Evolutionary conservation across 2,888 invertebrate species (phyloP), one percentile per base, ranked within the genome.

Genomic region (Chrysina gloriosa): DNA sequence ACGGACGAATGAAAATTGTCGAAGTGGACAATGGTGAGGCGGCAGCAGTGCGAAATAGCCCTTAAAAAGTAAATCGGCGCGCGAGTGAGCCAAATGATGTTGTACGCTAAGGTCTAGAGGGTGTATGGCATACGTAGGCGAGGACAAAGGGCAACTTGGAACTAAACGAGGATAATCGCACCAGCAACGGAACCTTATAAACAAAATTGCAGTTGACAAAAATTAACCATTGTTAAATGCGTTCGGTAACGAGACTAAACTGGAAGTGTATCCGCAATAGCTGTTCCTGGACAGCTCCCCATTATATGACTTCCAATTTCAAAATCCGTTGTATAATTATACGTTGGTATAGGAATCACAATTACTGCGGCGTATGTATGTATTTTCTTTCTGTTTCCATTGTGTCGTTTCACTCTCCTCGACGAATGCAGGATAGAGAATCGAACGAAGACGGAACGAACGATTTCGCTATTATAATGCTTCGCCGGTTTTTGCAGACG

Each of bases 121-220:
- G 54, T 5, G 54, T 4, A n/a, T 9, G 11, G 31, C 2, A 3
- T 21, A 19, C 9, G 39, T n/a, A 11, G 45, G 19, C 16, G 5
- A 36, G n/a, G 25, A 42, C n/a, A n/a, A 58, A 25, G 23, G 25
- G 27, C 34, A 23, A 11, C n/a, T 9, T 47, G 19, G 39, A 34
- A 63, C 63, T 54, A 63, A 67, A 67, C 54, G 39, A 27, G 65
- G 48, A 27, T 69, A 69, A 65, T 50, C 65, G 69, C 52, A n/a
- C 52, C 64, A 25, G 52, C 39, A 63, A 56, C 56, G 58, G 73
- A 76, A 75, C 78, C 77, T 76, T 79, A 80, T 81, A 81, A 81
- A 81, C 79, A 81, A 81, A 81, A 81, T 81, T 80, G 78, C 76
- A 77, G 76, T 78, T 79, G 81, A 80, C 81, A 81, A 82, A 82